Conservation (phyloP, 1,140 invertebrate genomes). For the Parasteatoda tepidariorum region DNA sequence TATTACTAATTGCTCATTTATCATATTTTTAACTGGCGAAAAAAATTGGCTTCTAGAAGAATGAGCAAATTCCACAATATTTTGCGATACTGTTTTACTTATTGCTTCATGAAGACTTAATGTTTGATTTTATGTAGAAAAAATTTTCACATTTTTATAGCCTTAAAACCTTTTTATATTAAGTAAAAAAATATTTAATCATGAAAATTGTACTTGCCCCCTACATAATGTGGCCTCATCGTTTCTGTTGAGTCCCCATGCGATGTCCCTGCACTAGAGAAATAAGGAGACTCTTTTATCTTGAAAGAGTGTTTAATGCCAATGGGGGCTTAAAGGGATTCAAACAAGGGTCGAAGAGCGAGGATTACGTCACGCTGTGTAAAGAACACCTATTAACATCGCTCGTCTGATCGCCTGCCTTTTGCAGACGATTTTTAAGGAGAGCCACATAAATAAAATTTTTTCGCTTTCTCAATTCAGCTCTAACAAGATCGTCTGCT, state of each 20-base stretch:
- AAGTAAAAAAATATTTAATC: too few relatives aligned
- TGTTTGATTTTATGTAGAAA: too few relatives aligned
- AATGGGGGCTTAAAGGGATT: conserved; percentile 42
- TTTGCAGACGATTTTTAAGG: conserved; percentile 18
- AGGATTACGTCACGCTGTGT: conserved; percentile 33
- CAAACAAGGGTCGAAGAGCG: conserved; percentile 1
- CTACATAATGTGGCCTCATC: too few relatives aligned
- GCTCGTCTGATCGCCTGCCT: background rate
- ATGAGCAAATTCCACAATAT: too few relatives aligned
- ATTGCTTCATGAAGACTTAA: too few relatives aligned
- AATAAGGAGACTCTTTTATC: conserved; percentile 45
- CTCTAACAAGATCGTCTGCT: background rate
- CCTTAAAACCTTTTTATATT: too few relatives aligned
- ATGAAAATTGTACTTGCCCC: too few relatives aligned
- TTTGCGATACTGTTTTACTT: too few relatives aligned
- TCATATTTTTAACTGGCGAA: too few relatives aligned
- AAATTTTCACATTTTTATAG: too few relatives aligned
- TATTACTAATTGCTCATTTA: too few relatives aligned
- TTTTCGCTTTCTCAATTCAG: background rate
- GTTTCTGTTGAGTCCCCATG: conserved; percentile 1
- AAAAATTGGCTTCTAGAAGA: too few relatives aligned
- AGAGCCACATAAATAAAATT: conserved; percentile 26
- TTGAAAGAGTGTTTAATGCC: conserved; percentile 53
- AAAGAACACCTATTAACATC: conserved; percentile 58
- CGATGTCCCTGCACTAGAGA: conserved; percentile 32